phyloP scores from a whole-genome alignment of 2,113 vertebrate species.

The Oriolus oriolus region DNA sequence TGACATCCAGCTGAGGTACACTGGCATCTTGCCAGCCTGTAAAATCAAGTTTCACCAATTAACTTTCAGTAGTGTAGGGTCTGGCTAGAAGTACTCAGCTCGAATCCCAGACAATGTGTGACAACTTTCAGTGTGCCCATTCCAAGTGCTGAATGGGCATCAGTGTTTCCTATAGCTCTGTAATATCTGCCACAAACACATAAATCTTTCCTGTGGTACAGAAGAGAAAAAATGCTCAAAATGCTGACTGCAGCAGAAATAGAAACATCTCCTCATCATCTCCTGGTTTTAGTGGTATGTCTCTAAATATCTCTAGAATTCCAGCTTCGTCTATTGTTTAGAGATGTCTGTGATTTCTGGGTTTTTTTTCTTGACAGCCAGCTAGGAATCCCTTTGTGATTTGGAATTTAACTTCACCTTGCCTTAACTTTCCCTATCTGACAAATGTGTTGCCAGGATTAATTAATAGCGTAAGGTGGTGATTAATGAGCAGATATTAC shows the following conservation, averaged over 20 bases:
- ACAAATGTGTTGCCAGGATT: background rate
- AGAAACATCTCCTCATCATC: background rate
- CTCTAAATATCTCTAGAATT: background rate
- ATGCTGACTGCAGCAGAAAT: background rate
- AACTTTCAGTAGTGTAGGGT: background rate
- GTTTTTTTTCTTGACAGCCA: background rate
- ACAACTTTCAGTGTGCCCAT: background rate
- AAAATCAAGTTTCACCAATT: constrained; percentile 26
- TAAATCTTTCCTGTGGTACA: background rate
- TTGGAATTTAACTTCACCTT: background rate
- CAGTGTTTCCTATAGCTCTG: background rate
- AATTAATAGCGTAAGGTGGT: background rate
- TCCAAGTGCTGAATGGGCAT: background rate
- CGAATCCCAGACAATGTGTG: background rate
- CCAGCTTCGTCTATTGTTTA: background rate
- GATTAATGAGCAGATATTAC: background rate
- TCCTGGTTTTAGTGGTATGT: background rate
- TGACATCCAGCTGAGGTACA: background rate
- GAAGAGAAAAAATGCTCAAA: background rate
- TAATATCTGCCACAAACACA: background rate
- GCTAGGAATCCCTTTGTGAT: background rate
- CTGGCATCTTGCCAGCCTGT: background rate
- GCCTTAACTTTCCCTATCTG: background rate
- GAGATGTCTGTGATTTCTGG: background rate
- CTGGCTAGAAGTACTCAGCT: background rate